Conservation (phyloP, 2,888 invertebrate genomes). For the Stenodema calcarata region DNA sequence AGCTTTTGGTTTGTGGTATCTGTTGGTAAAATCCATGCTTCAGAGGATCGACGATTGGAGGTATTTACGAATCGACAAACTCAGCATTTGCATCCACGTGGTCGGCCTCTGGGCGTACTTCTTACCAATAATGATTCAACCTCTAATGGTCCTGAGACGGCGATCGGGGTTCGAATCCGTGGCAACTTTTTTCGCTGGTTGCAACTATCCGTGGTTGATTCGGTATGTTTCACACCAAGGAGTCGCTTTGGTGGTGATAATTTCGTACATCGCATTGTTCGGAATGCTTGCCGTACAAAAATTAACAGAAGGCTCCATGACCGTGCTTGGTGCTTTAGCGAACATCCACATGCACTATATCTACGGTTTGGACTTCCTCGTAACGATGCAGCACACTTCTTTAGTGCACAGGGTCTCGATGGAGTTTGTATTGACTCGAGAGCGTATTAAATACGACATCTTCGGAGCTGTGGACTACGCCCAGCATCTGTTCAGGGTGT, state of each 20-base stretch:
- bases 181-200: not conserved
- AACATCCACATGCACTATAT: slow-evolving; percentile 9
- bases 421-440: not conserved
- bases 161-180: not conserved
- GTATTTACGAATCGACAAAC: not conserved
- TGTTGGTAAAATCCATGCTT: not conserved
- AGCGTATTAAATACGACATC: not conserved
- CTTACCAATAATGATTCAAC: not conserved
- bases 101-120: slow-evolving; percentile 3
- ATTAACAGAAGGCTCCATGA: not conserved
- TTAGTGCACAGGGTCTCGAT: not conserved
- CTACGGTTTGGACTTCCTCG: slow-evolving; percentile 16
- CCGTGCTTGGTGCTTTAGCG: not conserved
- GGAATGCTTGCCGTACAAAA: not conserved
- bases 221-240: not conserved
- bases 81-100: slow-evolving; percentile 11
- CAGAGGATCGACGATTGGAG: not conserved
- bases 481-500: not conserved
- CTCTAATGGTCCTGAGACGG: not conserved
- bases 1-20: not conserved
- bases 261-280: not conserved
- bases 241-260: not conserved
- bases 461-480: not conserved
- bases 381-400: slow-evolving; percentile 22
- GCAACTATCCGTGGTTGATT: not conserved